These are phyloP conservation scores for Leptinotarsa tumamoca DNA, from an alignment of 2,888 invertebrate species.

Conservation along the genomic window DNA sequence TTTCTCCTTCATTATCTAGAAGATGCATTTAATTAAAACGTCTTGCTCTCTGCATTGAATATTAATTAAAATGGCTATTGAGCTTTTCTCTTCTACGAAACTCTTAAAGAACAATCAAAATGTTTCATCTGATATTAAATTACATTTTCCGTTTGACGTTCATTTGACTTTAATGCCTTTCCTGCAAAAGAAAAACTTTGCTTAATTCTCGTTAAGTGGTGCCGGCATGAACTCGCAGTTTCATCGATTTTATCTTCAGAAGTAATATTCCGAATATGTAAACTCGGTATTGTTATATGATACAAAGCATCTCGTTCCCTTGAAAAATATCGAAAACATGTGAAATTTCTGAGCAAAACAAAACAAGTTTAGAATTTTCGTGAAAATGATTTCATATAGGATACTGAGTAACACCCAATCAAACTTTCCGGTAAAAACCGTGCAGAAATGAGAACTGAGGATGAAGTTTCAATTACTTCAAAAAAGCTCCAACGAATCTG, in stretches of 20 bases:
- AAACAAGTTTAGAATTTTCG: too few species aligned
- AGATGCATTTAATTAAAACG: conserved; percentile 59
- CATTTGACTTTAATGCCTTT: conserved; percentile 19
- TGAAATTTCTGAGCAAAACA: too few species aligned
- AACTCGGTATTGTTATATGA: not conserved
- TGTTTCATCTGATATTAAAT: conserved; percentile 47
- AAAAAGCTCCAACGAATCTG: too few species aligned
- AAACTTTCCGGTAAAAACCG: too few species aligned
- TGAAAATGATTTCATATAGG: too few species aligned
- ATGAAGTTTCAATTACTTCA: too few species aligned
- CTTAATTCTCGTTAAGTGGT: conserved; percentile 8
- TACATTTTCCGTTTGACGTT: conserved; percentile 34
- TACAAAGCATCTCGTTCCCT: not conserved
- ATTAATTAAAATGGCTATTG: conserved; percentile 56
- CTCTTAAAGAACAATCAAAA: conserved; percentile 47
- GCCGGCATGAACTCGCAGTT: conserved; percentile 6
- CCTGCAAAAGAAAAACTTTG: conserved; percentile 1
- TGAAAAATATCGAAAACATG: too few species aligned
- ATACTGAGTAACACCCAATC: too few species aligned
- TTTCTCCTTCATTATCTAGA: conserved; percentile 50
- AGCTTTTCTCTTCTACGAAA: conserved; percentile 42
- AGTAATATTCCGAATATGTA: not conserved
- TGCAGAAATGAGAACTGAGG: too few species aligned
- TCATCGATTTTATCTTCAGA: not conserved
- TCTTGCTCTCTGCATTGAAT: conserved; percentile 53